These are phyloP conservation scores for Mus caroli DNA, from an alignment of 2,797 vertebrate genomes.

Conservation along the genomic window DNA sequence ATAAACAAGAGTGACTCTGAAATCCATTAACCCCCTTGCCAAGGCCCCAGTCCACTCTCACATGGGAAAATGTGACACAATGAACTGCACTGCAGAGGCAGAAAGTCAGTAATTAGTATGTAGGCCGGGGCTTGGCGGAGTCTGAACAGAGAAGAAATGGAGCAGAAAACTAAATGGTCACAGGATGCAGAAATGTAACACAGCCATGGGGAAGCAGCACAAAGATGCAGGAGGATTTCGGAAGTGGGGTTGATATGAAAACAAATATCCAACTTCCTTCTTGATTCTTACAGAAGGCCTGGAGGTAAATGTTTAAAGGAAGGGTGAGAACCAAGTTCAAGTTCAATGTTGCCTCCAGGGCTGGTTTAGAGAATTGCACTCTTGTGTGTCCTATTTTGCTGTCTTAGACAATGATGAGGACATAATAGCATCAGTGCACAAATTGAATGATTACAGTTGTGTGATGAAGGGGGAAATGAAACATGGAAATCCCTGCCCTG, in stretches of 20 bases:
- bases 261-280: background rate
- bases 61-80: slow-evolving; percentile 91
- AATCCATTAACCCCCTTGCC: slow-evolving; percentile 88
- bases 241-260: slow-evolving; percentile 66
- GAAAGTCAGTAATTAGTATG: slow-evolving; percentile 92
- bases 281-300: slow-evolving; percentile 68
- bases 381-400: background rate
- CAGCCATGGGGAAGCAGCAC: slow-evolving; percentile 69
- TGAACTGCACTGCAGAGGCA: slow-evolving; percentile 89
- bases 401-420: background rate
- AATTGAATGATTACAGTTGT: background rate
- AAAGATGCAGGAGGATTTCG: slow-evolving; percentile 75
- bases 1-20: slow-evolving; percentile 81
- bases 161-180: slow-evolving; percentile 90
- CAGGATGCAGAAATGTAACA: slow-evolving; percentile 83
- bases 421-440: background rate
- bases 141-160: slow-evolving; percentile 89
- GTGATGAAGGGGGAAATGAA: fast-evolving
- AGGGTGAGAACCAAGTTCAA: background rate
- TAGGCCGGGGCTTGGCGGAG: slow-evolving; percentile 86
- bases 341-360: background rate
- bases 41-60: slow-evolving; percentile 89
- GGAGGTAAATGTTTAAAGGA: background rate
- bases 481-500: background rate
- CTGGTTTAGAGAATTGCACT: background rate